Percentiles rank a stretch among this genome's conserved stretches.
These are phyloP conservation scores for Stenolophus ochropezus DNA, from an alignment of 2,888 invertebrate species.

Conservation along the genomic window DNA sequence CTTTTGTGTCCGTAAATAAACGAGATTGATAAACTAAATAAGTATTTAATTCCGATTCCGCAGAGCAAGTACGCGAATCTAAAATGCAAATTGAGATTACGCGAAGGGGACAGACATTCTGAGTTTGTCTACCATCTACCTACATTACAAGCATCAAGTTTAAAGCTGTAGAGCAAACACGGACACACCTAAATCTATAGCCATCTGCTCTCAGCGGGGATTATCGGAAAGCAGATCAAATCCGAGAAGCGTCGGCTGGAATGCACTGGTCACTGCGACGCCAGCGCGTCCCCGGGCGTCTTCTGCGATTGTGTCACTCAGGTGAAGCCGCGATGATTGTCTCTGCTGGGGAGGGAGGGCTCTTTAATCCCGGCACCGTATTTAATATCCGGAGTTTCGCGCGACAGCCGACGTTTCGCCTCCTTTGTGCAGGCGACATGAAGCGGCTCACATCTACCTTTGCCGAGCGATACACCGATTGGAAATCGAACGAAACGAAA, in stretches of 20 bases:
- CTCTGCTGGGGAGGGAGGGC: conserved; percentile 35
- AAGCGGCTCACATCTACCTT: background rate
- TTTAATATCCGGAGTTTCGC: conserved; percentile 56
- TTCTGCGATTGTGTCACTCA: conserved; percentile 13
- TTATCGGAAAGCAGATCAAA: conserved; percentile 72
- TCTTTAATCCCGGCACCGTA: conserved; percentile 57
- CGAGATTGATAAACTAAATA: conserved; percentile 71
- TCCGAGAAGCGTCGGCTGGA: conserved; percentile 65
- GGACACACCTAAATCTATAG: conserved; percentile 74
- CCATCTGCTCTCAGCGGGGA: conserved; percentile 71
- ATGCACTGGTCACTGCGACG: conserved; percentile 26
- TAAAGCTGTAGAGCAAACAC: conserved; percentile 73
- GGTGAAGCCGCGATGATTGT: conserved; percentile 32
- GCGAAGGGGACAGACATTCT: conserved; percentile 60
- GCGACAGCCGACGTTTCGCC: conserved; percentile 16
- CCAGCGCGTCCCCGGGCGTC: background rate
- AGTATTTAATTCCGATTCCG: conserved; percentile 72
- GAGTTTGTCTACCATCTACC: conserved; percentile 65
- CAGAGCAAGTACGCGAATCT: conserved; percentile 69
- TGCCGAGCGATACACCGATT: background rate
- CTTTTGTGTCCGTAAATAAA: conserved; percentile 68
- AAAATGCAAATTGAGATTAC: conserved; percentile 73
- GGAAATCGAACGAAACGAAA: background rate
- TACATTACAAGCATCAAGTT: conserved; percentile 70
- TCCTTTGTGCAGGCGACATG: conserved; percentile 60